Conservation (phyloP, 2,113 vertebrate genomes). For the Nothocercus nigrocapillus region DNA sequence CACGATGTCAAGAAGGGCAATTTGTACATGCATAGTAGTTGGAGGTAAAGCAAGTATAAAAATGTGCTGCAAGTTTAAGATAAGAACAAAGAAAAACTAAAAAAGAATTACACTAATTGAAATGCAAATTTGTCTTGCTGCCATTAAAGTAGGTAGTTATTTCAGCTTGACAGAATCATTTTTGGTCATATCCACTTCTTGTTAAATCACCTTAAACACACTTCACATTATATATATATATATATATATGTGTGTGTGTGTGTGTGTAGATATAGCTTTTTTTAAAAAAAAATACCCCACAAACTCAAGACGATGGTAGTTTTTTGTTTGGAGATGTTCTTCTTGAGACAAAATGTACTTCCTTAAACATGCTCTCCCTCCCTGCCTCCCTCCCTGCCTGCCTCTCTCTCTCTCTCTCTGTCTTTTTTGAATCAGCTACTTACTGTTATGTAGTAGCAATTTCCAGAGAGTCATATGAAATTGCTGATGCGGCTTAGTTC, state of each 20-base stretch:
- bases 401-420: too few species aligned
- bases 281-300: background rate
- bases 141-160: slow-evolving; percentile 19
- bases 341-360: background rate
- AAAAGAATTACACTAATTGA: slow-evolving; percentile 32
- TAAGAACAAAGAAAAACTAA: slow-evolving; percentile 47
- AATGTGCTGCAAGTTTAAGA: slow-evolving; percentile 51
- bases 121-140: slow-evolving; percentile 38
- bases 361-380: background rate
- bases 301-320: background rate
- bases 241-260: too few species aligned
- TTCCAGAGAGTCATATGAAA: slow-evolving; percentile 76
- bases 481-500: slow-evolving; percentile 78
- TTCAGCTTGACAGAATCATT: slow-evolving; percentile 3
- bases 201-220: background rate
- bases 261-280: background rate
- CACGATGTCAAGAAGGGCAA: background rate
- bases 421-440: slow-evolving; percentile 53
- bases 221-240: background rate
- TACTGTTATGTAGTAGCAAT: slow-evolving; percentile 72
- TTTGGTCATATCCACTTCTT: background rate
- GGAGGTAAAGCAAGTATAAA: background rate
- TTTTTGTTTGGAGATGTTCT: background rate
- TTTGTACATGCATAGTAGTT: background rate
- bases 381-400: background rate